Evolutionary conservation across 2,113 vertebrate species (phyloP), one percentile per base, ranked within the genome.

Genomic region (Gambusia affinis): DNA sequence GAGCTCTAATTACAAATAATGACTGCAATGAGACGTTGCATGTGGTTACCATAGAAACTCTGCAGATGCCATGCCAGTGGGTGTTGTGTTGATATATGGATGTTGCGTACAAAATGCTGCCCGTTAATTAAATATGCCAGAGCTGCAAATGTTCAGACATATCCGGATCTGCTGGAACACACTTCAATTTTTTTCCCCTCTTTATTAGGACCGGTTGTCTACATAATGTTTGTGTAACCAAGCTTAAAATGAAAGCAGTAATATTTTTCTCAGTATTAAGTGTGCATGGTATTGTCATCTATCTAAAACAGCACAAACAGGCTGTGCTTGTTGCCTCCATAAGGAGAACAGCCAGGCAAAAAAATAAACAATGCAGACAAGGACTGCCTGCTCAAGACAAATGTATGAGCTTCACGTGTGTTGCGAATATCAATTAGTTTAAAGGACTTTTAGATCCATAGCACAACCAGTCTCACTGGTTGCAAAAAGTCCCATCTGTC

Each of bases 21-120:
- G 72, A 73, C 67, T 76, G 42, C 62, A 24, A 70, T 64, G 60
- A 86, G 64, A 81, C 17, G 42, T 72, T 66, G 73, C 42, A 68
- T 65, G 42, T 60, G 69, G 79, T 84, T 84, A 64, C 78, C 78
- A 87, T 87, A 61, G 88, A 64, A 85, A 90, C 85, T 75, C 37
- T 73, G 75, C 61, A 76, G 82, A 65, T 76, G 71, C 57, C 71
- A 79, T 70, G 42, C 8, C 62, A 70, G 66, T 82, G 73, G 75
- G 35, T 78, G 80, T 68, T 72, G 54, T 71, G 61, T 74, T 82
- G 47, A 78, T 81, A 62, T 69, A 79, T 72, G 64, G 37, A 70
- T 80, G 42, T 60, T 42, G 42, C 78, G 19, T 72, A 73, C 79
- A 80, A 78, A 76, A 76, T 78, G 70, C 29, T 70, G 44, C n/a